Evolutionary conservation across 2,888 invertebrate genomes (phyloP), one percentile per base, ranked within the genome.

Genomic region (Belgica antarctica): DNA sequence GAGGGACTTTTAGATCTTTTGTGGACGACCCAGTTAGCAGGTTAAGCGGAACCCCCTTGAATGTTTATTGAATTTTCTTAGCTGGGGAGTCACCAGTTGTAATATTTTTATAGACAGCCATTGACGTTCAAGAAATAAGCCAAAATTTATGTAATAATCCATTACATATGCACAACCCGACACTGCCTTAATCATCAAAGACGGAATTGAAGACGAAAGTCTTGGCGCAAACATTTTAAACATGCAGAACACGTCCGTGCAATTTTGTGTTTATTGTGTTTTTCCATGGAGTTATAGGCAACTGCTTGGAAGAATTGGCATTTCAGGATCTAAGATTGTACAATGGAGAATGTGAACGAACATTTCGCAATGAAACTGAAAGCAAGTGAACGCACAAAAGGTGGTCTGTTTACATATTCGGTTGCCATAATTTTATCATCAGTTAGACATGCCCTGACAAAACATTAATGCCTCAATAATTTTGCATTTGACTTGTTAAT

Each of bases 261-360:
- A 68, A 68, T 68, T 68, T 68, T 68, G 68, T 46, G 68, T 68
- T 68, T 68, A 68, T 68, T 68, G 68, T 68, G 27, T 57, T 57
- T 57, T 68, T 34, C 27, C 19, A n/a, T n/a, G n/a, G n/a, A n/a
- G n/a, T n/a, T n/a, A n/a, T n/a, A n/a, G n/a, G n/a, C n/a, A n/a
- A 47, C 46, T 15, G 36, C 34, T 66, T n/a, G 17, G 7, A 17
- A 19, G 52, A 22, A 2, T 52, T 52, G 7, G 2, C 52, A 52
- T 19, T 22, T 52, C 12, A n/a, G n/a, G n/a, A n/a, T n/a, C n/a
- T n/a, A n/a, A 52, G 52, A 52, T 52, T 52, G 52, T 17, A 52
- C 52, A 8, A 22, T 52, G 7, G 3, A 2, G 59, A n/a, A 59
- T 25, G 27, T 8, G n/a, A n/a, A n/a, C n/a, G n/a, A n/a, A n/a